phyloP scores from a whole-genome alignment of 2,797 vertebrate species.

The Buceros bicornis region DNA sequence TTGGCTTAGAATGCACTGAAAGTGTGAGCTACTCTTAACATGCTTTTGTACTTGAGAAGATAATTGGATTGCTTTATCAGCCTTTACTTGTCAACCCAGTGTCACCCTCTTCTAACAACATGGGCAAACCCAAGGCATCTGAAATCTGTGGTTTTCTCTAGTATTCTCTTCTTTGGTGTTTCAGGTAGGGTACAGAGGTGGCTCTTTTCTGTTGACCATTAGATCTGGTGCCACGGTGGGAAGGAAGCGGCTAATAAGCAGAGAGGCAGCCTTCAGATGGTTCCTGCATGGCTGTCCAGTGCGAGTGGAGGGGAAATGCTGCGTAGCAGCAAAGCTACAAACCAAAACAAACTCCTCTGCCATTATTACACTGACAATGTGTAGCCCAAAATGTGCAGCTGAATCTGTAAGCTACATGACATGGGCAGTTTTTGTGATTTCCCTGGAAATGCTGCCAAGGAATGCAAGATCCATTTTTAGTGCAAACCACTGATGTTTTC shows the following conservation, averaged over 20 bases:
- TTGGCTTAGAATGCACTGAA: not conserved
- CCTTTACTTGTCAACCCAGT: not conserved
- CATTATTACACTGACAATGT: rapidly evolving
- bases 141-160: not conserved
- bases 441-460: not conserved
- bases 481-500: not conserved
- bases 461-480: not conserved
- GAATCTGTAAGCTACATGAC: not conserved
- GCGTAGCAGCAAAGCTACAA: not conserved
- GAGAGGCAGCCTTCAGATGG: not conserved
- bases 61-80: slow-evolving; percentile 56
- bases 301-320: not conserved
- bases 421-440: not conserved
- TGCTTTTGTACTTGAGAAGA: slow-evolving; percentile 41
- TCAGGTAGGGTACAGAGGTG: not conserved
- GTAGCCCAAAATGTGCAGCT: not conserved
- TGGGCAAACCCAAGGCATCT: not conserved
- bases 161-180: not conserved
- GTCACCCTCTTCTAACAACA: not conserved
- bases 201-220: not conserved
- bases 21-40: not conserved
- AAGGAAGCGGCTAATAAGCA: slow-evolving; percentile 31
- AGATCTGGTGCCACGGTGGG: not conserved
- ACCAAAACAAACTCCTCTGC: not conserved
- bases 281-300: not conserved